Base-by-base conservation (phyloP, 2,797 vertebrate species). In the Periparus ater region DNA sequence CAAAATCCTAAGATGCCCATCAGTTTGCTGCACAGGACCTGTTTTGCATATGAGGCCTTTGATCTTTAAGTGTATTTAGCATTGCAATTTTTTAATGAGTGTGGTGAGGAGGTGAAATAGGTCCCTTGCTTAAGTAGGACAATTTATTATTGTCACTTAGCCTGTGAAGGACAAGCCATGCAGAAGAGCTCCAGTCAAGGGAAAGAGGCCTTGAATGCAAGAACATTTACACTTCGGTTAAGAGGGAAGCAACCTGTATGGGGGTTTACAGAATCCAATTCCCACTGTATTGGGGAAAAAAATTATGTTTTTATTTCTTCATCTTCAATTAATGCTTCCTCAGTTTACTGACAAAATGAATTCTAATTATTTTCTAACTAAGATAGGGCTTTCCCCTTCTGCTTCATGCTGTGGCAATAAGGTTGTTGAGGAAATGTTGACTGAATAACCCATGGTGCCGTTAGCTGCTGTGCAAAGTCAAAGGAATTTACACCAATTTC, bases 41-140 rank as follows among this genome's bases (percentile, higher is more conserved):
- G 48, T 60, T 94, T 88, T 92, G 58, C 95, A 85, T 57, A 89
- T 42, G 12, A 40, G 55, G 47, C 40, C 65, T 96, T 92, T 95
- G 84, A 93, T 96, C 85, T 80, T 34, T 29, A 73, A 85, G 42
- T 70, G 66, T 34, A 60, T 68, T 91, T 91, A 85, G 51, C 60
- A 61, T 17, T 30, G 29, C 58, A 58, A 25, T 36, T 89, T 94
- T 86, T 90, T 58, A 32, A 61, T 57, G 58, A 68, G 32, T 42
- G 29, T 53, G 32, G 36, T 36, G 57, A 76, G 67, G 78, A 88
- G 83, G 77, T 65, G 81, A 85, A 93, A 55, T 42, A 54, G 40
- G 80, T 89, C 53, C 42, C 78, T 93, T 29, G 54, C 67, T 91
- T 51, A 85, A 67, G 78, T 18, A 58, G 71, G 57, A 77, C 47